These are phyloP conservation scores for Andrena fulva DNA, from an alignment of 2,888 invertebrate genomes.

Conservation along the genomic window DNA sequence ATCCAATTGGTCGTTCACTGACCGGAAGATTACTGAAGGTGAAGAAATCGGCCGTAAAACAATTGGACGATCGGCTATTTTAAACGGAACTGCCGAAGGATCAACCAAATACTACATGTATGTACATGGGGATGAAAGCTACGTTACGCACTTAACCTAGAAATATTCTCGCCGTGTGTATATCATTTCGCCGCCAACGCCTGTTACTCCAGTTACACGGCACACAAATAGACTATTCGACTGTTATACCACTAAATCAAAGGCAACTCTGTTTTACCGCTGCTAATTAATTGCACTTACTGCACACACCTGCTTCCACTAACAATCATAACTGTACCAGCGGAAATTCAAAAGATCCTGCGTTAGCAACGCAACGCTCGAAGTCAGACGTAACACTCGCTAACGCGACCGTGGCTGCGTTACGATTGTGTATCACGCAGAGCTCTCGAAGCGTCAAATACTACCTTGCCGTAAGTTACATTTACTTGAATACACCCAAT, in stretches of 20 bases:
- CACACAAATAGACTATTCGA: slow-evolving; percentile 9
- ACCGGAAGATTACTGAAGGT: no score
- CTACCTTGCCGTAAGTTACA: background rate
- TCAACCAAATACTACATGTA: no score
- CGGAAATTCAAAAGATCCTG: background rate
- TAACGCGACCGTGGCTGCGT: background rate
- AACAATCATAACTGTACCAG: background rate
- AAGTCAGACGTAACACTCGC: background rate
- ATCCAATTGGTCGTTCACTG: no score
- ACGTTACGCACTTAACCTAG: no score
- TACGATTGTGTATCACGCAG: background rate
- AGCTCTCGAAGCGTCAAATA: background rate
- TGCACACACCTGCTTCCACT: background rate
- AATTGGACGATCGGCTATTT: no score
- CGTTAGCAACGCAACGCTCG: background rate
- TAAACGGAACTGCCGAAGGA: no score
- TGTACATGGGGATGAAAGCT: no score
- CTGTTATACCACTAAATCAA: background rate
- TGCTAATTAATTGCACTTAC: background rate
- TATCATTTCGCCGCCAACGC: slow-evolving; percentile 41
- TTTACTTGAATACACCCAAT: no score
- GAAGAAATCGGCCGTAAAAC: no score
- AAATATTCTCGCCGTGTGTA: no score
- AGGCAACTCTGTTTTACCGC: background rate
- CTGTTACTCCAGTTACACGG: no score